Evolutionary conservation across 2,888 invertebrate genomes (phyloP).

Genomic region (Pantelozetes paolii): DNA sequence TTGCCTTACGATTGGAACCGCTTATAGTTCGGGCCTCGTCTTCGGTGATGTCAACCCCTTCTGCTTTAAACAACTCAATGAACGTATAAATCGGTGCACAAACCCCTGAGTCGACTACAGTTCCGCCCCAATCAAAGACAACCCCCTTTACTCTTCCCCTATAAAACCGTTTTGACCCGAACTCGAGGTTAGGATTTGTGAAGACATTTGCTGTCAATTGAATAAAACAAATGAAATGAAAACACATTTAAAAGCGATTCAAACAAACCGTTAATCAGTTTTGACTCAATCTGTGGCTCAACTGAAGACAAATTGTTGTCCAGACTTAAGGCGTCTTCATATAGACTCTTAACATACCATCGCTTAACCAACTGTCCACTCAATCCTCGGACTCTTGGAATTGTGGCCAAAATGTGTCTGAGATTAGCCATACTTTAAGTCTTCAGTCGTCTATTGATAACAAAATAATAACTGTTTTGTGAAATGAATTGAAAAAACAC

Average conservation of each 20-base stretch:
- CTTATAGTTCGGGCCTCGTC: conserved; percentile 53
- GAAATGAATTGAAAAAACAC: no score
- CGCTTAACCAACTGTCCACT: neutral
- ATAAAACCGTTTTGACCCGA: conserved; percentile 29
- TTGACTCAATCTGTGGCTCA: neutral
- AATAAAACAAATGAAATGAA: neutral
- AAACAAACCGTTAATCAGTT: conserved; percentile 15
- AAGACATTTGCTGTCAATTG: conserved; percentile 15
- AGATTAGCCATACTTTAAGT: conserved; percentile 15
- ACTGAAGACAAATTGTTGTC: neutral
- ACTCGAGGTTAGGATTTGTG: conserved; percentile 18
- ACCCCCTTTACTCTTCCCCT: conserved; percentile 26
- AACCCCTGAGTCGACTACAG: conserved; percentile 54
- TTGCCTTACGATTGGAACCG: conserved; percentile 50
- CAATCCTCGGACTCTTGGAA: neutral
- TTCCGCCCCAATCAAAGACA: conserved; percentile 49
- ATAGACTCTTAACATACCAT: conserved; percentile 14
- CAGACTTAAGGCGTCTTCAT: conserved; percentile 11
- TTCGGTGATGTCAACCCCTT: conserved; percentile 48
- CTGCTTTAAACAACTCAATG: conserved; percentile 50
- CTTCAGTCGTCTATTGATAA: no score
- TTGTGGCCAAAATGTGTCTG: neutral
- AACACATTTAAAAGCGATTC: neutral
- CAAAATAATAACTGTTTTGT: no score
- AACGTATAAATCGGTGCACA: conserved; percentile 53